These are phyloP conservation scores for Leptocoma aspasia DNA, from an alignment of 2,113 vertebrate species.

Conservation along the genomic window DNA sequence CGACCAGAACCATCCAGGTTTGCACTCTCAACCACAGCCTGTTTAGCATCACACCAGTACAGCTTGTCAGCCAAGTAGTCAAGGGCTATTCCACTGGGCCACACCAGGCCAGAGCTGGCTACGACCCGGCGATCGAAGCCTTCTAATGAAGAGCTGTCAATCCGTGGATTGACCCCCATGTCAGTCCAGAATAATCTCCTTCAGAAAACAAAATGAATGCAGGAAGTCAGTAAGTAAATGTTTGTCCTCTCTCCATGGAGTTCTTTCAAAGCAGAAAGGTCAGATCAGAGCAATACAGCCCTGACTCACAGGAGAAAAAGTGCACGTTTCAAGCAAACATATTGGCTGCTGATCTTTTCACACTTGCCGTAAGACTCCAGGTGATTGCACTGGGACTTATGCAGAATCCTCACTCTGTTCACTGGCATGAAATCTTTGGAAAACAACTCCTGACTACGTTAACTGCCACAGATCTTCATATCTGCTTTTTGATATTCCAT, in stretches of 20 bases:
- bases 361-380: not conserved
- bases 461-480: not conserved
- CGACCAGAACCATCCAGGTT: conserved; percentile 86
- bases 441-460: not conserved
- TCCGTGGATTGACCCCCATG: conserved; percentile 74
- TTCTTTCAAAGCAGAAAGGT: conserved; percentile 6
- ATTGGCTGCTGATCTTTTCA: not conserved
- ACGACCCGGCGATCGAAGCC: conserved; percentile 74
- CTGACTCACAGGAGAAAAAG: not conserved
- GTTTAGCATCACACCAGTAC: conserved; percentile 87
- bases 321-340: not conserved
- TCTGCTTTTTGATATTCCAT: not conserved
- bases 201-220: conserved; percentile 64
- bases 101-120: conserved; percentile 73
- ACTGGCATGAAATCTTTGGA: not conserved
- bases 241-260: not conserved
- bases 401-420: not conserved
- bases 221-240: conserved; percentile 26
- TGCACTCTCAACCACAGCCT: conserved; percentile 79
- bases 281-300: not conserved
- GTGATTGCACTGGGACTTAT: not conserved
- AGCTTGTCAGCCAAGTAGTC: conserved; percentile 81
- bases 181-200: conserved; percentile 96
- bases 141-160: conserved; percentile 83
- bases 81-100: conserved; percentile 85